These are phyloP conservation scores for Streptopelia turtur DNA, from an alignment of 2,797 vertebrate genomes.

Conservation along the genomic window DNA sequence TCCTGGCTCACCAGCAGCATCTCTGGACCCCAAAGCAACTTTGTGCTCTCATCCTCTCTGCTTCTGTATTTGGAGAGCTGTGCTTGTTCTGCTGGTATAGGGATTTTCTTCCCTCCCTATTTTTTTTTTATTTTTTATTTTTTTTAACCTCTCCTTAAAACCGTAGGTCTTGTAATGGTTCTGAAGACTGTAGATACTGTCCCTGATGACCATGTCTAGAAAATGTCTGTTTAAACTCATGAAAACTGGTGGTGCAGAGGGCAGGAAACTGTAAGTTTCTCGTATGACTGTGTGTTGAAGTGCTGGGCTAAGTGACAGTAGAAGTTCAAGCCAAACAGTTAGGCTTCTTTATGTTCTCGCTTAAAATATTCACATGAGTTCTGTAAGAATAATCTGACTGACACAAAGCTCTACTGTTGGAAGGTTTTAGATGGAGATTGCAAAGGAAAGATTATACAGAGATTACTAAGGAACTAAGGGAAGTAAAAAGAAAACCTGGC, in stretches of 20 bases:
- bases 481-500: background rate
- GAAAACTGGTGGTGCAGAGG: background rate
- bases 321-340: background rate
- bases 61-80: background rate
- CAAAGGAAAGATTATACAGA: background rate
- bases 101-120: background rate
- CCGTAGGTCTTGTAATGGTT: background rate
- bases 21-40: background rate
- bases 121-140: background rate
- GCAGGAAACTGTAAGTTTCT: background rate
- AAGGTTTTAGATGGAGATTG: background rate
- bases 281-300: background rate
- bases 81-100: background rate
- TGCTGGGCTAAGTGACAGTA: background rate
- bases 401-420: background rate
- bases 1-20: background rate
- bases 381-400: background rate
- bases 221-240: background rate
- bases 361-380: background rate
- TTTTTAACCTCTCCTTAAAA: background rate
- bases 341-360: background rate
- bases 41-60: background rate
- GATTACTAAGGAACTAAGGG: background rate
- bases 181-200: background rate
- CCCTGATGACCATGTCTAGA: background rate